Base-by-base conservation (phyloP, 2,888 invertebrate species). In the Drosophila emarginata region DNA sequence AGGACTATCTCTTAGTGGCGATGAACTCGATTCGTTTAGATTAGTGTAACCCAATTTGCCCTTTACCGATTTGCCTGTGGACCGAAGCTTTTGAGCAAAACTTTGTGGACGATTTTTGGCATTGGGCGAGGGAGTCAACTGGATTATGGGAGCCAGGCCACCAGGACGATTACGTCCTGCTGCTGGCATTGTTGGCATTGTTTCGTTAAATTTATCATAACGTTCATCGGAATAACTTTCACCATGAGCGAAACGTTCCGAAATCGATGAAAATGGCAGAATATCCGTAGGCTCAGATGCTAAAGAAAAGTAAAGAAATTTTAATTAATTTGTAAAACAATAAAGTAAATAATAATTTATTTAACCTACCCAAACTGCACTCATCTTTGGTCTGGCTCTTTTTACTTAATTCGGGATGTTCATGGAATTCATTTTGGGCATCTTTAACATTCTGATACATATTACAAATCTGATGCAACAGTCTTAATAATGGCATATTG, bases 381-480 rank as follows among this genome's bases (percentile, higher is more conserved):
- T 94, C 94, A 79, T 94, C 93, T 80, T 95, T 94, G 18, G 93
- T 92, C 53, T 92, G 92, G 0, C 91, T 75, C 71, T 92, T 92
- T 53, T 90, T 91, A 65, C 86, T 89, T 1, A 89, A 64, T 66
- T 91, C 91, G 2, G 92, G 94, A 77, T 96, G 95, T 79, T 96
- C 96, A 78, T 96, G 95, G 67, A 98, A 93, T 88, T 98, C 98
- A 80, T 95, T 95, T 90, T 97, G 97, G 0, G 98, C 98, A 90
- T 98, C 97, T 90, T 97, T 97, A 1, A 98, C 97, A 91, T 98
- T 98, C 92, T 98, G 97, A 92, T 98, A 98, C 98, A 99, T 98
- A 89, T 97, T 98, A 87, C 96, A 97, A 89, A 99, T 98, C 93
- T 99, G 99, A 92, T 99, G 98, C 67, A 98, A 93, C 60, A 99